Conservation (phyloP, 2,888 invertebrate genomes). For the Nephrocerus scutellatus region DNA sequence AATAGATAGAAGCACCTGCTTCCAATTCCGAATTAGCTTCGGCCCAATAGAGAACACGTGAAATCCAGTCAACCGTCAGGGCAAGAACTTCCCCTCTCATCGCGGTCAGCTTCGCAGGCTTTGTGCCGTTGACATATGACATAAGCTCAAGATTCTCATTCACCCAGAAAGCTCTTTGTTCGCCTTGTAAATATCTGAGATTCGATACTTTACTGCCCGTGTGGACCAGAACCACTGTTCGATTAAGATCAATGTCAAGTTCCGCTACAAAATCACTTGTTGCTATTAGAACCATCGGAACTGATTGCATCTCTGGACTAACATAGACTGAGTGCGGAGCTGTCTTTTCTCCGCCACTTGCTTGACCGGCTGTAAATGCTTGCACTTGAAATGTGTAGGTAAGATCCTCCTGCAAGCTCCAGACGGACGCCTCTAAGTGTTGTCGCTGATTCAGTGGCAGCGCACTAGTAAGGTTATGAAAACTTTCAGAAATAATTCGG, state of each 20-base stretch:
- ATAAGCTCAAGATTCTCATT: conserved; percentile 51
- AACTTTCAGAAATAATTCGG: too few relatives aligned
- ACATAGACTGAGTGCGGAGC: conserved; percentile 59
- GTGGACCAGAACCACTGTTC: conserved; percentile 55
- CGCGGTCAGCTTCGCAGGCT: conserved; percentile 51
- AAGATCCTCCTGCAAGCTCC: conserved; percentile 54
- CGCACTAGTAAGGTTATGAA: too few relatives aligned
- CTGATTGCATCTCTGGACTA: conserved; percentile 65
- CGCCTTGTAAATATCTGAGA: conserved; percentile 55
- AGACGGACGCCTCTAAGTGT: conserved; percentile 49
- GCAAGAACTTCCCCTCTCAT: conserved; percentile 57
- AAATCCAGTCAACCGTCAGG: conserved; percentile 81
- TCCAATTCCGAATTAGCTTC: conserved; percentile 50
- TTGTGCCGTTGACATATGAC: conserved; percentile 33
- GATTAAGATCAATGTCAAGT: conserved; percentile 67
- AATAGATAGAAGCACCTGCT: conserved; percentile 53
- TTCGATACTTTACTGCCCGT: conserved; percentile 61
- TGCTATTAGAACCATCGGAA: conserved; percentile 71
- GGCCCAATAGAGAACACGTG: conserved; percentile 74
- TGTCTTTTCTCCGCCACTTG: conserved; percentile 52
- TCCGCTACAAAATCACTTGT: conserved; percentile 66
- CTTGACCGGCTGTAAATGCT: conserved; percentile 70
- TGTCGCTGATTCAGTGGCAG: conserved; percentile 51
- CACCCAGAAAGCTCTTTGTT: conserved; percentile 72
- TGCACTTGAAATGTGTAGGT: conserved; percentile 67